Conservation (phyloP, 1,140 invertebrate species). For the Dryas iulia region DNA sequence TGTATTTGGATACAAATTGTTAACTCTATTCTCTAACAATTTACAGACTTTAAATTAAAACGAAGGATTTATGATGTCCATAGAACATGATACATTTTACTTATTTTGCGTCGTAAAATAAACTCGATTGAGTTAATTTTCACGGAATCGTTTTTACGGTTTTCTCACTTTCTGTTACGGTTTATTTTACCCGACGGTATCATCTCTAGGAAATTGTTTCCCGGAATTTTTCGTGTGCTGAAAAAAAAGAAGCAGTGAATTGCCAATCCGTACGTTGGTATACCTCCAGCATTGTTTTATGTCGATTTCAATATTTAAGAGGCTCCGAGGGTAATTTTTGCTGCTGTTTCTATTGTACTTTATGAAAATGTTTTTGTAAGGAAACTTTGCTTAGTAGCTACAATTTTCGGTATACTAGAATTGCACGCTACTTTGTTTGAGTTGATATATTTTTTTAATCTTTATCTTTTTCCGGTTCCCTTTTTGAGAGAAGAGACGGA, state of each 20-base stretch:
- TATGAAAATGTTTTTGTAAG: constrained; percentile 20
- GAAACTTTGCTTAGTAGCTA: constrained; percentile 5
- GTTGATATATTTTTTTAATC: not conserved
- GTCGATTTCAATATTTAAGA: constrained; percentile 36
- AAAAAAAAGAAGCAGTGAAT: constrained; percentile 41
- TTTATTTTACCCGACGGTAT: constrained; percentile 74
- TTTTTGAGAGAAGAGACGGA: no score
- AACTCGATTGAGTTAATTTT: constrained; percentile 70
- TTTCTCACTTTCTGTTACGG: constrained; percentile 67
- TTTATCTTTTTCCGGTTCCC: not conserved
- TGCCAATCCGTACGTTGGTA: constrained; percentile 42
- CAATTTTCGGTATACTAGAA: not conserved
- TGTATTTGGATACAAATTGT: not conserved
- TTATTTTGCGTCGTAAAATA: constrained; percentile 30
- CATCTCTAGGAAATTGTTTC: constrained; percentile 74
- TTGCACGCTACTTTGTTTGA: not conserved
- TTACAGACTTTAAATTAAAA: not conserved
- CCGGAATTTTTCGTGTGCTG: constrained; percentile 42
- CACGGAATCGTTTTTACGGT: constrained; percentile 69
- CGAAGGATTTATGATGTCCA: not conserved
- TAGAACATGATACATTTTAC: constrained; percentile 23
- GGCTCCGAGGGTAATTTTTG: constrained; percentile 28
- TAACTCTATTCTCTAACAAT: not conserved
- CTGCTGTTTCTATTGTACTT: constrained; percentile 17
- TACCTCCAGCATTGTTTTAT: constrained; percentile 35